A percentile compares a stretch with the other conserved stretches of the same genome.
Conservation (phyloP, 2,888 invertebrate species). For the Calameuta filiformis region DNA sequence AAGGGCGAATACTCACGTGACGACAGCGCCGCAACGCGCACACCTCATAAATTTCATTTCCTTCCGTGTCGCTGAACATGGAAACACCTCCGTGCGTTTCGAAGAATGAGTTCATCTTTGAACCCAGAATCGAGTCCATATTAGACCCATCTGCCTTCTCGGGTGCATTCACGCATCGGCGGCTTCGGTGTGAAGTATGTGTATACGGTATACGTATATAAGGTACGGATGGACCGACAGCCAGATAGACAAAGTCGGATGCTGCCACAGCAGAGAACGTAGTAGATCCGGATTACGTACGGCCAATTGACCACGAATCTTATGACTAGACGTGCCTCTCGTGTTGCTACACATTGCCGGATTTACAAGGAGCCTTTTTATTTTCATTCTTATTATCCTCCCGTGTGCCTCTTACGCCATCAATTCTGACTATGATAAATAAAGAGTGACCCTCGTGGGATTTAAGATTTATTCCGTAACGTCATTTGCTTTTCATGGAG, state of each 20-base stretch:
- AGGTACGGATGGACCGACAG: background rate
- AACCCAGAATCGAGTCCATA: conserved; percentile 60
- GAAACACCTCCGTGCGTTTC: conserved; percentile 29
- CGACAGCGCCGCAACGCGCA: conserved; percentile 24
- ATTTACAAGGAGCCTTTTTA: background rate
- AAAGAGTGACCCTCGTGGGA: background rate
- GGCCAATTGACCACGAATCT: conserved; percentile 65
- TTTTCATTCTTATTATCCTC: background rate
- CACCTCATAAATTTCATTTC: conserved; percentile 54
- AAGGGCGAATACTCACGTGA: background rate
- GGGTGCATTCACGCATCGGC: conserved; percentile 56
- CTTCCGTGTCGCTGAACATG: conserved; percentile 45
- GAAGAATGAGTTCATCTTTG: conserved; percentile 58
- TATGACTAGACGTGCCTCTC: conserved; percentile 56
- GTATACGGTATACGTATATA: background rate
- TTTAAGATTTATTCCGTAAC: background rate
- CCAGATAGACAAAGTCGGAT: background rate
- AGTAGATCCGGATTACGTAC: conserved; percentile 59
- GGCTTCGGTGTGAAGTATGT: conserved; percentile 12
- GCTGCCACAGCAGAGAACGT: conserved; percentile 7
- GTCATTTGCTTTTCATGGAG: background rate
- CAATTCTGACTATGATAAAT: background rate
- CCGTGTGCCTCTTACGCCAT: background rate
- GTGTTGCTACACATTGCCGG: conserved; percentile 39
- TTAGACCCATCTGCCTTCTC: conserved; percentile 62